A percentile compares a stretch with the other conserved stretches of the same genome.
phyloP scores from a whole-genome alignment of 2,888 invertebrate genomes.

The Amaurobius ferox region DNA sequence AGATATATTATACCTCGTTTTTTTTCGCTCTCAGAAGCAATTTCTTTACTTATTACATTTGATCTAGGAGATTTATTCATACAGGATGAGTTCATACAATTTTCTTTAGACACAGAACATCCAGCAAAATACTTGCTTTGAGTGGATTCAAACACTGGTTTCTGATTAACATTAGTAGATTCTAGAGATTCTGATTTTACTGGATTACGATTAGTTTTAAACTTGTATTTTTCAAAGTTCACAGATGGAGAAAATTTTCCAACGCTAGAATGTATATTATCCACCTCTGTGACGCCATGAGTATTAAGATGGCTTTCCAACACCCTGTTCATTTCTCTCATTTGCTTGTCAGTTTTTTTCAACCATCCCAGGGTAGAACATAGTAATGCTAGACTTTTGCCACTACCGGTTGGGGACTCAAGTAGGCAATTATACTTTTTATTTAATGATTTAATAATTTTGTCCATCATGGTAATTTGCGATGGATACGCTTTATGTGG shows the following conservation, averaged over 20 bases:
- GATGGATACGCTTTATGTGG: conserved; percentile 96
- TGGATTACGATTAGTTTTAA: too few relatives aligned
- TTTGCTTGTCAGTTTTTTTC: conserved; percentile 82
- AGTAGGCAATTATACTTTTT: conserved; percentile 86
- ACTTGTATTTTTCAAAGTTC: too few relatives aligned
- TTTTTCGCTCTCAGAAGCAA: background rate
- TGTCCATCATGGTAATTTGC: conserved; percentile 91
- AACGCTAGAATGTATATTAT: background rate
- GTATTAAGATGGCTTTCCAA: conserved; percentile 14
- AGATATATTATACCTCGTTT: conserved; percentile 27
- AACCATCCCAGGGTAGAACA: conserved; percentile 96
- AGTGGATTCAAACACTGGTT: too few relatives aligned
- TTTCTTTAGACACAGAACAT: too few relatives aligned
- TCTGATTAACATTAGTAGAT: too few relatives aligned
- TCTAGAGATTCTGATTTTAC: too few relatives aligned
- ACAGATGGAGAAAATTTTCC: too few relatives aligned
- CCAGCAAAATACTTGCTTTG: too few relatives aligned
- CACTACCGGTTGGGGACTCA: conserved; percentile 95
- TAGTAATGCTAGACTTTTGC: conserved; percentile 95
- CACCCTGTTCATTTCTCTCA: background rate
- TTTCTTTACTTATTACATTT: too few relatives aligned
- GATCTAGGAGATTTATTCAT: too few relatives aligned
- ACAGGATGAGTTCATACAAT: too few relatives aligned
- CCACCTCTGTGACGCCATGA: background rate
- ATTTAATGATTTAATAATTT: conserved; percentile 82